phyloP scores from a whole-genome alignment of 2,113 vertebrate genomes.

The Calidris pugnax region DNA sequence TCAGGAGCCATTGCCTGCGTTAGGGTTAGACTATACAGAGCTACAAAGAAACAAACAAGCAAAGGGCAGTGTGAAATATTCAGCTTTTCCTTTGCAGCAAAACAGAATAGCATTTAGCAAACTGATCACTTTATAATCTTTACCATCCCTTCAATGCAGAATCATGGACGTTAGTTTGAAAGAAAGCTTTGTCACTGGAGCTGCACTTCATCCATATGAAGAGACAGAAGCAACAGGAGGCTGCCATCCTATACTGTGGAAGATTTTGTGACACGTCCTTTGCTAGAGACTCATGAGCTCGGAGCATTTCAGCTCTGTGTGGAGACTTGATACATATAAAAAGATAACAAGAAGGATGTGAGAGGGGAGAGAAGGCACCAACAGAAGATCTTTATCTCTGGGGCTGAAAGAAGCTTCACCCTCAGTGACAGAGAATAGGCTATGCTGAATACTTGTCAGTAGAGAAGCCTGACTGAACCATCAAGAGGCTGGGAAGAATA shows the following conservation, averaged over 20 bases:
- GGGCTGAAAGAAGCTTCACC: background rate
- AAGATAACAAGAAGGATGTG: background rate
- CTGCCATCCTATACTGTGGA: background rate
- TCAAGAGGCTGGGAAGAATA: background rate
- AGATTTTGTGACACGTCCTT: background rate
- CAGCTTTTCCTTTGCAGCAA: background rate
- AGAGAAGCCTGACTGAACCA: background rate
- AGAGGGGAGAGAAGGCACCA: background rate
- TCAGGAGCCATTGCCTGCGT: background rate
- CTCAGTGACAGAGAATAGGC: background rate
- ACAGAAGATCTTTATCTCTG: background rate
- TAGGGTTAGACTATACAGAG: background rate
- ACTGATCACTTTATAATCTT: background rate
- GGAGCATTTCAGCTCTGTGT: background rate
- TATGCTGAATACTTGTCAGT: background rate
- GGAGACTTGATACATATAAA: background rate
- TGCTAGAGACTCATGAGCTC: background rate
- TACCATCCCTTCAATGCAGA: background rate
- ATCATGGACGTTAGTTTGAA: background rate
- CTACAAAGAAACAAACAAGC: background rate
- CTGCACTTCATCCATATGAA: background rate
- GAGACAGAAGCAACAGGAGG: background rate
- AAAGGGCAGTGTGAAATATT: background rate
- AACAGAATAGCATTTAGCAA: background rate
- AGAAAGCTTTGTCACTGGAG: background rate